Evolutionary conservation across 1,140 invertebrate genomes (phyloP).

Genomic region (Trigoniulus corallinus): DNA sequence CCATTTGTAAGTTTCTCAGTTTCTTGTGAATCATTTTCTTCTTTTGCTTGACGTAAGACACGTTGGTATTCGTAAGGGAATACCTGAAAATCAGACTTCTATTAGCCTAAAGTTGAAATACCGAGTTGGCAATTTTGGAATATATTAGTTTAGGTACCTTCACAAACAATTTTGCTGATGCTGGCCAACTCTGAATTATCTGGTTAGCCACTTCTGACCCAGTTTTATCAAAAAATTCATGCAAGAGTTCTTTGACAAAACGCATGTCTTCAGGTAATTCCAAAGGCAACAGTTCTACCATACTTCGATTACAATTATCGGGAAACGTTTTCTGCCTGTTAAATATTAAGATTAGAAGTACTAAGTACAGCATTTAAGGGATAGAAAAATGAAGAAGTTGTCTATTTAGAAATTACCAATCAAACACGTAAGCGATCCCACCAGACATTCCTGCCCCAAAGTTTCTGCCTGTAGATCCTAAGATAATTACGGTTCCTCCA

Average conservation of each 20-base stretch:
- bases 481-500: conserved; percentile 73
- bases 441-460: conserved; percentile 98
- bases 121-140: background rate
- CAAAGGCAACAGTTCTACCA: conserved; percentile 70
- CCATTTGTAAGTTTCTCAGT: conserved; percentile 20
- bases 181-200: conserved; percentile 67
- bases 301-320: conserved; percentile 76
- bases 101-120: background rate
- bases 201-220: conserved; percentile 67
- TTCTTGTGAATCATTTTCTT: conserved; percentile 19
- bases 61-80: conserved; percentile 95
- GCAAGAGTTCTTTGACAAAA: conserved; percentile 57
- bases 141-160: conserved; percentile 41
- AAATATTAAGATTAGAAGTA: background rate
- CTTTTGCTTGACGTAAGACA: conserved; percentile 56
- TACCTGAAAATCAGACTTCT: conserved; percentile 33
- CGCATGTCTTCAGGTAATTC: conserved; percentile 60
- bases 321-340: conserved; percentile 18
- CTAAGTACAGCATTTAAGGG: conserved; percentile 2
- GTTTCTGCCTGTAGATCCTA: conserved; percentile 89
- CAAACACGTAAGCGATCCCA: conserved; percentile 90
- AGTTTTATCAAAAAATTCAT: conserved; percentile 79
- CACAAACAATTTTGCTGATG: conserved; percentile 59
- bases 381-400: background rate
- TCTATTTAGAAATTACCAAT: conserved; percentile 43